Conservation (phyloP, 2,113 vertebrate species). For the Urocynchramus pylzowi region DNA sequence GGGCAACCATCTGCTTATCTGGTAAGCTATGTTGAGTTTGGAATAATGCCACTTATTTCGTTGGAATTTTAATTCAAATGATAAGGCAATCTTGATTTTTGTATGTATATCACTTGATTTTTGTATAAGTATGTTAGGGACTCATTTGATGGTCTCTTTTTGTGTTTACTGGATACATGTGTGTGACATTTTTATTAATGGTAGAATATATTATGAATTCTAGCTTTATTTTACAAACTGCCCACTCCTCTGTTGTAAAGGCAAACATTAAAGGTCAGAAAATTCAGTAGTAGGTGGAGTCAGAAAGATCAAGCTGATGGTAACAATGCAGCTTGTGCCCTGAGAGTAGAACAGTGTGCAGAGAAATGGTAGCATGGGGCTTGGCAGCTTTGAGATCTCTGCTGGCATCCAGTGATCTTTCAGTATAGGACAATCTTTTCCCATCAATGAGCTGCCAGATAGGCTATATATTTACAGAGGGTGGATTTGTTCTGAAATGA, state of each 20-base stretch:
- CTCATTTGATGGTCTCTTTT: neutral
- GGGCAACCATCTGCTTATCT: neutral
- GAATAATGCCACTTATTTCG: neutral
- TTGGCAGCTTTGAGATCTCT: neutral
- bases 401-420: neutral
- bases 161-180: fast-evolving
- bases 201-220: neutral
- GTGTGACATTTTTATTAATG: neutral
- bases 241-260: neutral
- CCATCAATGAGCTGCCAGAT: neutral
- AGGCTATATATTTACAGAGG: neutral
- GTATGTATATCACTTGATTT: neutral
- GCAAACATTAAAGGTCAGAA: neutral
- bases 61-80: neutral
- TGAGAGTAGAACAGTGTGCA: neutral
- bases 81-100: neutral
- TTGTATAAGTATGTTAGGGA: neutral
- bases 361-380: neutral
- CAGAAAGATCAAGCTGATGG: neutral
- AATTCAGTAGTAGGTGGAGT: neutral
- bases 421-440: neutral
- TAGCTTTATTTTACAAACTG: neutral
- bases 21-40: neutral
- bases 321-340: neutral
- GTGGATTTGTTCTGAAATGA: neutral